These are phyloP conservation scores for Vanessa tameamea DNA, from an alignment of 1,140 invertebrate species.

Conservation along the genomic window DNA sequence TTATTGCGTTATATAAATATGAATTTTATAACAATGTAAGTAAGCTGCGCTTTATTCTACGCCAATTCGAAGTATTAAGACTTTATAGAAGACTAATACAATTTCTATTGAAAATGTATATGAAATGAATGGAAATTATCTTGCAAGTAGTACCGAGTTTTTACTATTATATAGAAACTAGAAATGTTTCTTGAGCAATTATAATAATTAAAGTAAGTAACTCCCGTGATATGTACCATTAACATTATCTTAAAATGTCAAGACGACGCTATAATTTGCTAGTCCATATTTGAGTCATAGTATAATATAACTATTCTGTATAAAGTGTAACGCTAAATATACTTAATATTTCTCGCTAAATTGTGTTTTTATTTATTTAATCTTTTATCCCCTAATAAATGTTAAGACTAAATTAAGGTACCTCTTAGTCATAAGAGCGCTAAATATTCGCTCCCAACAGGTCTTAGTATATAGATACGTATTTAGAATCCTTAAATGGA, in stretches of 20 bases:
- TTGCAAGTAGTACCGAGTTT: conserved; percentile 11
- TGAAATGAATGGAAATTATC: not conserved
- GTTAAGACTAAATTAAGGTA: no score
- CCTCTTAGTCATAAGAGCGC: no score
- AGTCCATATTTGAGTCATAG: conserved; percentile 55
- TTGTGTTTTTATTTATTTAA: conserved; percentile 40
- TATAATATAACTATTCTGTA: conserved; percentile 49
- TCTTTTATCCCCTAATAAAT: not conserved
- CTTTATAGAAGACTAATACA: not conserved
- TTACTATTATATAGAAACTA: conserved; percentile 18
- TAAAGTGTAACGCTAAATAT: conserved; percentile 65
- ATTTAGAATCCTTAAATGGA: no score
- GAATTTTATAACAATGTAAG: not conserved
- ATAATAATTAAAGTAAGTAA: conserved; percentile 17
- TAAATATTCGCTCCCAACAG: no score
- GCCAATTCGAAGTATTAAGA: conserved; percentile 10
- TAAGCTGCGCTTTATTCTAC: not conserved
- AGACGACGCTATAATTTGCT: conserved; percentile 46
- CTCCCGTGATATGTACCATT: conserved; percentile 53
- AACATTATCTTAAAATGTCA: conserved; percentile 47
- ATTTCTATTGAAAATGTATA: conserved; percentile 1
- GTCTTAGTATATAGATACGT: no score
- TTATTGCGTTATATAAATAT: not conserved
- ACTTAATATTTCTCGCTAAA: conserved; percentile 57
- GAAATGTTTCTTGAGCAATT: conserved; percentile 2